Percentiles rank a stretch among this genome's conserved stretches.
Evolutionary conservation across 2,888 invertebrate genomes (phyloP).

Genomic region (Hedychridium roseum): DNA sequence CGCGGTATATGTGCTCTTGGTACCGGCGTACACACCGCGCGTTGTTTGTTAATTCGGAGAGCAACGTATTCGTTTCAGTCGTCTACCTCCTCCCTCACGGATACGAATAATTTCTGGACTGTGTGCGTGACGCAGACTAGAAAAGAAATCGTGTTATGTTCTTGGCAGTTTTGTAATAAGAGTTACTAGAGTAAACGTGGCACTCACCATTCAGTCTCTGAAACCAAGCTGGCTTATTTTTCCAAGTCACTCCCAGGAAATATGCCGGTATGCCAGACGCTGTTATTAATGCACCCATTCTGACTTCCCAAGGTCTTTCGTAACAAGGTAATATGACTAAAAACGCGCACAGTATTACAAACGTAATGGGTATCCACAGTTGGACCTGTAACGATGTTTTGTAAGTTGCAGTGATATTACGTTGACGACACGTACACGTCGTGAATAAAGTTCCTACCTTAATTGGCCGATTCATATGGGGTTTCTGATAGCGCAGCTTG

Average conservation of each 20-base stretch:
- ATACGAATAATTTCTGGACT: slow-evolving; percentile 78
- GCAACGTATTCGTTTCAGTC: no score
- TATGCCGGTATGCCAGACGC: slow-evolving; percentile 86
- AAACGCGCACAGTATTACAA: slow-evolving; percentile 80
- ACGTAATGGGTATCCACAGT: slow-evolving; percentile 77
- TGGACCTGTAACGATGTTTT: slow-evolving; percentile 72
- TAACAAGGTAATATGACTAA: slow-evolving; percentile 81
- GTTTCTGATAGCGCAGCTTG: slow-evolving; percentile 82
- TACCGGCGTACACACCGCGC: no score
- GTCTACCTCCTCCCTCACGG: slow-evolving; percentile 77
- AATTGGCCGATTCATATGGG: slow-evolving; percentile 83
- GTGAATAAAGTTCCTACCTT: no score
- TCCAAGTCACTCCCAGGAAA: slow-evolving; percentile 75
- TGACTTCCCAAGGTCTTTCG: slow-evolving; percentile 81
- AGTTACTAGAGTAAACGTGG: no score
- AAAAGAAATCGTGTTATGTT: no score
- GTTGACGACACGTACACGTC: no score
- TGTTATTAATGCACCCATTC: slow-evolving; percentile 81
- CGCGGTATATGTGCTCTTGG: no score
- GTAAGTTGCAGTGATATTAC: no score
- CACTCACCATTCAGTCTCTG: slow-evolving; percentile 71
- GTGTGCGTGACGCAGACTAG: slow-evolving; percentile 70
- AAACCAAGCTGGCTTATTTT: slow-evolving; percentile 72
- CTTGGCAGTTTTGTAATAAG: no score
- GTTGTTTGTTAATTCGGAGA: no score